Evolutionary conservation across 2,797 vertebrate species (phyloP), one percentile per base, ranked within the genome.

Genomic region (Clarias platycephalus): DNA sequence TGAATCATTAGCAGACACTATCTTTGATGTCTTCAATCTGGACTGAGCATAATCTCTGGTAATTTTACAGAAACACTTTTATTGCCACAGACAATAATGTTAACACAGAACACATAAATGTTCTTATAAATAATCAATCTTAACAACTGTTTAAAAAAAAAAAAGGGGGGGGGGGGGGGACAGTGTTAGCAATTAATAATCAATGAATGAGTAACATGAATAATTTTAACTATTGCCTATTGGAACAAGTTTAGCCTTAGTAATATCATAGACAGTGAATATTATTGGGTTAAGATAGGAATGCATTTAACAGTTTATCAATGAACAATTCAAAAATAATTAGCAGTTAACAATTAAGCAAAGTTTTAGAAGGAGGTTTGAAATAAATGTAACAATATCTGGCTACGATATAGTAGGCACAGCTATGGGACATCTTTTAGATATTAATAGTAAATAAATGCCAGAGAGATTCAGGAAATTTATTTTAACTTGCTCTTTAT

Each of bases 1-100:
- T 76, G 22, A 62, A 58, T 60, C 31, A 2, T 57, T n/a, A 16
- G 20, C 57, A 76, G 55, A 76, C 74, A 58, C 16, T 3, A 40
- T 22, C 55, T 62, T 70, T 53, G 76, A 64, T 80, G 63, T 53
- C 57, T 37, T 72, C 26, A 5, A 80, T 63, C n/a, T 67, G 55
- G 12, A 34, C 67, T 63, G 49, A 80, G 49, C n/a, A 15, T 44
- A 79, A 62, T 64, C 72, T 80, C 75, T 44, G 24, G 4, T 16
- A 64, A 28, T 74, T 83, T 75, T 10, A 75, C 37, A 53, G 22
- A 24, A 18, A 40, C 40, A 31, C 5, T 57, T 83, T 66, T 53
- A 75, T n/a, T 66, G 58, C 15, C 10, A 44, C 15, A n/a, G 34
- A 40, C 12, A 62, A 37, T 13, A 76, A 57, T 76, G n/a, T 28